Percentiles rank a stretch among this genome's conserved stretches.
Conservation (phyloP, 2,797 vertebrate species). For the Rhyacichthys aspro region DNA sequence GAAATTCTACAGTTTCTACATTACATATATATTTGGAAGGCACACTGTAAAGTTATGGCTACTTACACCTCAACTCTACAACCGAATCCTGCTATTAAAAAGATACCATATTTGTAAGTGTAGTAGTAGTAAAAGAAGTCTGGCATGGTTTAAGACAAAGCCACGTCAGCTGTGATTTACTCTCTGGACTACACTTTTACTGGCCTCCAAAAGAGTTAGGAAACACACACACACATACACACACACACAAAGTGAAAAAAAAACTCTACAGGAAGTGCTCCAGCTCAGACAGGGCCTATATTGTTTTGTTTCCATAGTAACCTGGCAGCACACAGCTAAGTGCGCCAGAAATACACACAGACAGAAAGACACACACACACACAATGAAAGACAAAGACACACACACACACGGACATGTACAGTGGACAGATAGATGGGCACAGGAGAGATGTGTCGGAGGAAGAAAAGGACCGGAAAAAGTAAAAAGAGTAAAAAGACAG, state of each 20-base stretch:
- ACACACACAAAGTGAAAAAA: conserved; percentile 24
- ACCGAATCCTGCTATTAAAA: conserved; percentile 39
- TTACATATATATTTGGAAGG: background rate
- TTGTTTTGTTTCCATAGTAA: conserved; percentile 85
- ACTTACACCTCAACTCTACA: conserved; percentile 3
- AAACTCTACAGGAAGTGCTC: conserved; percentile 75
- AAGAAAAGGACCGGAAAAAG: conserved; percentile 48
- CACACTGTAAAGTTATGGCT: conserved; percentile 5
- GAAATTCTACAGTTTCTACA: no score
- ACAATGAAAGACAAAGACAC: conserved; percentile 12
- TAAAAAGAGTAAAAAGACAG: conserved; percentile 10
- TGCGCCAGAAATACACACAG: conserved; percentile 68
- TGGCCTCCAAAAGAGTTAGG: conserved; percentile 63
- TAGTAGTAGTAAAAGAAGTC: conserved; percentile 59
- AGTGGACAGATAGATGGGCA: conserved; percentile 54
- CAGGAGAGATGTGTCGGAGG: conserved; percentile 46
- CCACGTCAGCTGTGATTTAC: conserved; percentile 74
- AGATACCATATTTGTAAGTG: conserved; percentile 51
- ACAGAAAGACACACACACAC: conserved; percentile 39
- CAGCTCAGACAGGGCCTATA: conserved; percentile 74
- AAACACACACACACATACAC: conserved; percentile 32
- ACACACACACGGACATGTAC: conserved; percentile 38
- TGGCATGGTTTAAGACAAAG: conserved; percentile 66
- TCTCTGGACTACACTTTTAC: conserved; percentile 64
- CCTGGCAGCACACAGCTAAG: conserved; percentile 77